Evolutionary conservation across 2,888 invertebrate genomes (phyloP).

Genomic region (Conops quadrifasciatus): DNA sequence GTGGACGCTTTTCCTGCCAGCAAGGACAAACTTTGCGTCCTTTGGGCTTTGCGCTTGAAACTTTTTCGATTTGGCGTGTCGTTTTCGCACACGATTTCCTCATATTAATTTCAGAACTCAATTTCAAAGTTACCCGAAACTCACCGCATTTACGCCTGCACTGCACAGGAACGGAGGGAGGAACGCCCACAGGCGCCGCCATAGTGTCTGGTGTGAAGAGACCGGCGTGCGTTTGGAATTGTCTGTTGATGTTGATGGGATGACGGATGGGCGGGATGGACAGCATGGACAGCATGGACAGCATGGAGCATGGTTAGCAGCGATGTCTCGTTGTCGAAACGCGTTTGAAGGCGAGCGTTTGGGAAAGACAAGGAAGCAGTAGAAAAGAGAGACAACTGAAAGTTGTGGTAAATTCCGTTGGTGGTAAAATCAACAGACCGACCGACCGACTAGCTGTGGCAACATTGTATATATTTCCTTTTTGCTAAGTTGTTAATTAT

Average conservation of each 20-base stretch:
- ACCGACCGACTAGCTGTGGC: not conserved
- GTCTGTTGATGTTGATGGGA: not conserved
- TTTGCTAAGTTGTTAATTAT: conserved; percentile 3
- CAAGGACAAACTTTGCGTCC: conserved; percentile 23
- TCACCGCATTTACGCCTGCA: conserved; percentile 16
- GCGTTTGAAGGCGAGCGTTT: too few species aligned
- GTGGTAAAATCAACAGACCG: not conserved
- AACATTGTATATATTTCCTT: not conserved
- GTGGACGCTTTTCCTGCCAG: not conserved
- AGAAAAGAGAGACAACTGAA: not conserved
- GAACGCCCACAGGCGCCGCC: conserved; percentile 8
- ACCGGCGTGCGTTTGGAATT: not conserved
- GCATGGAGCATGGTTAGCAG: too few species aligned
- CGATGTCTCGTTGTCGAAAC: too few species aligned
- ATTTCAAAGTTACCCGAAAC: conserved; percentile 23
- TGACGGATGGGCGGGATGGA: too few species aligned
- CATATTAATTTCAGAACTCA: conserved; percentile 29
- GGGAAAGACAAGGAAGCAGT: not conserved
- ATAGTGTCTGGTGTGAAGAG: not conserved
- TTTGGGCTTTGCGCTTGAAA: conserved; percentile 8
- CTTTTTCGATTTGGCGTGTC: conserved; percentile 29
- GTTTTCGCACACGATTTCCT: conserved; percentile 33
- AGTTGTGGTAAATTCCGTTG: not conserved
- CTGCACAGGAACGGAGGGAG: not conserved
- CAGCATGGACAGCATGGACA: too few species aligned